These are phyloP conservation scores for Drosophila micromelanica DNA, from an alignment of 1,140 invertebrate genomes.

Conservation along the genomic window DNA sequence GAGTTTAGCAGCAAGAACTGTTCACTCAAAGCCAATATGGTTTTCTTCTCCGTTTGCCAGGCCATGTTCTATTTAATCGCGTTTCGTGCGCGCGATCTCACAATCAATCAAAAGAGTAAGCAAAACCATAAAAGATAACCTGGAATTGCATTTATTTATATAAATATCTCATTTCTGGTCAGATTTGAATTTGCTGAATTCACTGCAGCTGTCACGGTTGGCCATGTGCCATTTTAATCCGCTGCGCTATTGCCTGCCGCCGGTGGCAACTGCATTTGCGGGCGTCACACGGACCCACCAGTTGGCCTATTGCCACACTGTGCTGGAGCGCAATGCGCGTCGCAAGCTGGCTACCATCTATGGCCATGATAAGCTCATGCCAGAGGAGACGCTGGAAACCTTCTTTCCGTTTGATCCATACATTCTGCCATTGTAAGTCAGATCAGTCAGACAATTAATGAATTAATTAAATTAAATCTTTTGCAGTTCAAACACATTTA, in stretches of 20 bases:
- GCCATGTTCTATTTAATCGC: slow-evolving; percentile 95
- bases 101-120: slow-evolving; percentile 90
- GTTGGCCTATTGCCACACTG: slow-evolving; percentile 95
- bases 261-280: slow-evolving; percentile 93
- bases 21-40: slow-evolving; percentile 89
- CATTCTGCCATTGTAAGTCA: slow-evolving; percentile 85
- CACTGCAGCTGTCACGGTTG: slow-evolving; percentile 92
- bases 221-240: slow-evolving; percentile 94
- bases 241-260: slow-evolving; percentile 90
- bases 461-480: too few species aligned
- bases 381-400: slow-evolving; percentile 86
- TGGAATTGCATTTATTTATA: slow-evolving; percentile 5
- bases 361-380: slow-evolving; percentile 84
- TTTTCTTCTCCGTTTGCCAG: slow-evolving; percentile 96
- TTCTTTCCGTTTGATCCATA: slow-evolving; percentile 95
- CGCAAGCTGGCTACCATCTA: slow-evolving; percentile 87
- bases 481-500: slow-evolving; percentile 60
- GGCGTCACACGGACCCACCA: slow-evolving; percentile 93
- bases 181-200: slow-evolving; percentile 92
- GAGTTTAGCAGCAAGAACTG: slow-evolving; percentile 81
- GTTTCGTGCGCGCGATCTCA: slow-evolving; percentile 93
- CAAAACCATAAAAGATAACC: slow-evolving; percentile 30
- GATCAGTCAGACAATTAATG: too few species aligned
- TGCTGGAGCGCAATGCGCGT: slow-evolving; percentile 94
- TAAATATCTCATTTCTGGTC: slow-evolving; percentile 80